Base-by-base conservation (phyloP, 1,140 invertebrate genomes). In the Meloidogyne exigua region DNA sequence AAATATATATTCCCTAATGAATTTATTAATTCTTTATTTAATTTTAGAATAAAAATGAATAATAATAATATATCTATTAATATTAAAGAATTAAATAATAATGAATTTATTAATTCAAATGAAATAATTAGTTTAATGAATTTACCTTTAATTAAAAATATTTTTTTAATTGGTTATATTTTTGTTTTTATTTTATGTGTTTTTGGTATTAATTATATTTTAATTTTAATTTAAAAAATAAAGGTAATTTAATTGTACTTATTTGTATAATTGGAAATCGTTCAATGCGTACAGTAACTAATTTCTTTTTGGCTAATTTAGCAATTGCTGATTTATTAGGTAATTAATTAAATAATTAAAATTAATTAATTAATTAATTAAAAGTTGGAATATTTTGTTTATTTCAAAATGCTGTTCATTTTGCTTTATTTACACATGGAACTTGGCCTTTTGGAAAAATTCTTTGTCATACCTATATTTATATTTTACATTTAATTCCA, bases 251-350 rank as follows among this genome's bases (percentile, higher is more conserved):
- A 18, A n/a, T 79, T 7, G 69, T 73, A 15, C 25, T 79, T 25
- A 63, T 80, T 36, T 69, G 72, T 32, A 79, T 79, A 21, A 64
- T 71, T 71, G 78, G 21, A 15, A 70, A 79, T 36, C 78, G 78
- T 3, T 79, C 77, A 25, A 79, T 79, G 77, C 72, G 77, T 10
- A 93, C 92, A 44, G 92, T 92, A 62, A 94, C 93, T 5, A 94
- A 94, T 83, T 93, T 94, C 87, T 93, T 93, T 85, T 87, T 94
- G 76, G 92, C 92, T 9, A 94, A 94, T 87, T 88, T 94, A 67
- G 85, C 85, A 15, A 74, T 82, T 28, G 85, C 85, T 66, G 85
- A 86, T 70, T 73, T 86, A 15, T 72, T 87, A 10, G 72, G 72
- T 73, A 28, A 39, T 32, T n/a, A 28, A 9, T 42, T 18, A 2